Evolutionary conservation across 1,140 invertebrate genomes (phyloP).

Genomic region (Platorchestia sp.): DNA sequence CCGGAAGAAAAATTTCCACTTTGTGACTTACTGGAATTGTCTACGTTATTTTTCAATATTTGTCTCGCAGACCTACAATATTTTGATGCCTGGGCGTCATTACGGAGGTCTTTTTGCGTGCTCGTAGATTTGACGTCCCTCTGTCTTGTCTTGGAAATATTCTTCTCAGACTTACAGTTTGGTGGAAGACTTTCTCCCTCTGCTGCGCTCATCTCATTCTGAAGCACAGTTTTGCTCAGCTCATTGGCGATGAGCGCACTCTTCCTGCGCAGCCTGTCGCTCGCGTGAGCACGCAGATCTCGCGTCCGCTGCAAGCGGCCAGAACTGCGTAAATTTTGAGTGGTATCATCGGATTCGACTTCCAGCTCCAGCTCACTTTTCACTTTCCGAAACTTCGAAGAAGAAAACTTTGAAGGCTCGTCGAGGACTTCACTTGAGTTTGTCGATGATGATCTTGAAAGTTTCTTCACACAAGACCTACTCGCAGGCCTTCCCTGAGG

Average conservation of each 20-base stretch:
- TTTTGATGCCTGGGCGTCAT: not conserved
- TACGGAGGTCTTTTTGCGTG: not conserved
- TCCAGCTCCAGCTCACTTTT: not conserved
- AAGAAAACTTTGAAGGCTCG: not conserved
- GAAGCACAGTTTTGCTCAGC: constrained; percentile 46
- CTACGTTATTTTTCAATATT: not conserved
- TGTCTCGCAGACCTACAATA: not conserved
- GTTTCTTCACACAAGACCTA: not conserved
- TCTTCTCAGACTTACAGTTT: not conserved
- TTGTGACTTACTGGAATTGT: not conserved
- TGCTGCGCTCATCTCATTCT: constrained; percentile 58
- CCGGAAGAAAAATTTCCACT: not conserved
- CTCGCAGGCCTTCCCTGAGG: not conserved
- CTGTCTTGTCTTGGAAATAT: not conserved
- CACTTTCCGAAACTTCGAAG: not conserved
- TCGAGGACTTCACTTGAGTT: not conserved
- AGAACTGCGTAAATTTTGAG: not conserved
- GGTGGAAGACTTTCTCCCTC: not conserved
- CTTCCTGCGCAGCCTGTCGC: not conserved
- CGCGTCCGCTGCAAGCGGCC: not conserved
- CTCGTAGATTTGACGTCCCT: not conserved
- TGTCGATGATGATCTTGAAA: not conserved
- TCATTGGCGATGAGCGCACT: constrained; percentile 26
- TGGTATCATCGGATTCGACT: not conserved
- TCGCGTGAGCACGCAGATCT: not conserved